phyloP scores from a whole-genome alignment of 1,140 invertebrate genomes.

The Platorchestia sp. region DNA sequence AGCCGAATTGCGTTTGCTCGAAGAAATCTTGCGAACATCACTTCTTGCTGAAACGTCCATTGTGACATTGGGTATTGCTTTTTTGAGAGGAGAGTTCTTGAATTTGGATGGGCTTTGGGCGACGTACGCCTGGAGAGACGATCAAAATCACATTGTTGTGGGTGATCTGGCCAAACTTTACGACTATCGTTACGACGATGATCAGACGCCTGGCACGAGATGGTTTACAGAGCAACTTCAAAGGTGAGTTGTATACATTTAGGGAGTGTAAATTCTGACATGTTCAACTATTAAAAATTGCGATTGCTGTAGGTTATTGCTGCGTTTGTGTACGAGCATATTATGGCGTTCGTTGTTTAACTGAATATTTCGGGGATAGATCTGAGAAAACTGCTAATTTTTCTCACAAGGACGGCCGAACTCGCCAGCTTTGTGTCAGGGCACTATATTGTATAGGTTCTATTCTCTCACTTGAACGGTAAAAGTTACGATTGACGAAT shows the following conservation, averaged over 20 bases:
- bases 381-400: too few relatives aligned
- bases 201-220: conserved; percentile 19
- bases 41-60: not conserved
- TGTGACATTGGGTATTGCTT: conserved; percentile 42
- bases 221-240: conserved; percentile 17
- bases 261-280: not conserved
- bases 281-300: not conserved
- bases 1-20: not conserved
- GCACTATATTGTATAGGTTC: too few relatives aligned
- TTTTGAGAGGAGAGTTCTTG: not conserved
- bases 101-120: not conserved
- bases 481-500: not conserved
- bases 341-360: too few relatives aligned
- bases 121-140: not conserved
- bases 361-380: too few relatives aligned
- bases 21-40: conserved; percentile 23
- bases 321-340: too few relatives aligned
- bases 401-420: too few relatives aligned
- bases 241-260: not conserved
- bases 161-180: conserved; percentile 19
- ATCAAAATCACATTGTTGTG: not conserved
- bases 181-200: conserved; percentile 20
- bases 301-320: too few relatives aligned
- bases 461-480: too few relatives aligned
- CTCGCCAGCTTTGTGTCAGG: too few relatives aligned